Conservation (phyloP, 2,888 invertebrate species). For the Lasioglossum pauxillum region DNA sequence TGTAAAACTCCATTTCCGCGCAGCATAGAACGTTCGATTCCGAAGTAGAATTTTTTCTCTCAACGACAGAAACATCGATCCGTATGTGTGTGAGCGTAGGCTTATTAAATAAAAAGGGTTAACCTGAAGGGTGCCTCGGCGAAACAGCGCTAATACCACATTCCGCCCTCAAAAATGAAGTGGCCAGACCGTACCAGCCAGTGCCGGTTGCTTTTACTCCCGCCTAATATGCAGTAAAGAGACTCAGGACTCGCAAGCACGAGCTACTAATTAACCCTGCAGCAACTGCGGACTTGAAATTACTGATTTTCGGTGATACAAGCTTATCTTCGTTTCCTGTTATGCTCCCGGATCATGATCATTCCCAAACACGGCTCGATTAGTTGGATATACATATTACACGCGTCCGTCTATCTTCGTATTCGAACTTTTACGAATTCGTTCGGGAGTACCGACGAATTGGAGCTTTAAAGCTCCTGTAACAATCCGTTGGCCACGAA, state of each 20-base stretch:
- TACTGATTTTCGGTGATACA: constrained; percentile 65
- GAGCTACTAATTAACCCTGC: constrained; percentile 67
- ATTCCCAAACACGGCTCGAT: constrained; percentile 10
- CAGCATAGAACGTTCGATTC: constrained; percentile 10
- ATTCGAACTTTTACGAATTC: constrained; percentile 5
- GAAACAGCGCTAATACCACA: constrained; percentile 71
- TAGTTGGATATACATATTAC: neutral
- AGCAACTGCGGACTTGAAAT: constrained; percentile 53
- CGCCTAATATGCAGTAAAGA: constrained; percentile 69
- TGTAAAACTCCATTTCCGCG: neutral
- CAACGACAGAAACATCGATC: constrained; percentile 31
- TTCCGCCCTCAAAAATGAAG: constrained; percentile 68
- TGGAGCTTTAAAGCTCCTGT: too few species aligned
- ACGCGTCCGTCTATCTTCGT: neutral
- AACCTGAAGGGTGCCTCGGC: constrained; percentile 67
- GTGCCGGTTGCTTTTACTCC: constrained; percentile 68
- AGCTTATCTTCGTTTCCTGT: constrained; percentile 32
- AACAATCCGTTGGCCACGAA: neutral
- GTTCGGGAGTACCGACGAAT: neutral
- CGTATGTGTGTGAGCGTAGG: constrained; percentile 28
- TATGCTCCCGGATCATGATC: neutral
- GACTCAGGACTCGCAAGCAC: constrained; percentile 60
- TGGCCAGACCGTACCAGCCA: constrained; percentile 65
- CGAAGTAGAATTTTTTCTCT: constrained; percentile 35
- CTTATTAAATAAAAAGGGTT: constrained; percentile 67